Evolutionary conservation across 2,888 invertebrate species (phyloP), one percentile per base, ranked within the genome.

Genomic region (Athalia cordata): DNA sequence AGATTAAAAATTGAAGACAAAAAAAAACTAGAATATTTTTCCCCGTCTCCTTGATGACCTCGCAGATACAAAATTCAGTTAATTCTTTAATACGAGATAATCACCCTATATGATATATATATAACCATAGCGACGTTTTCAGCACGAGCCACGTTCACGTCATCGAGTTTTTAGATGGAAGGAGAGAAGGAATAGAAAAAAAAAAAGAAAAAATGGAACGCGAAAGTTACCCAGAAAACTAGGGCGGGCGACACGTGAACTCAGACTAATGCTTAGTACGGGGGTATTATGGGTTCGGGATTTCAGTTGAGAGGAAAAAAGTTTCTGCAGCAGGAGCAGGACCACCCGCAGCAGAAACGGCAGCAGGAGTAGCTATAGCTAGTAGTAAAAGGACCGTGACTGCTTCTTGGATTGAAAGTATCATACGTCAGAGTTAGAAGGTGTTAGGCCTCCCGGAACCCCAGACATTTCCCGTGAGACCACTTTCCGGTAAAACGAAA

Each of bases 401-500:
- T 57, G 70, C 29, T 29, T 70, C 72, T 47, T 43, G 57, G 72
- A 59, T 72, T 72, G 72, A 72, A 57, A 72, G 72, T 72, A 72
- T 57, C 72, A 72, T 72, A 72, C 72, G 72, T 72, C 72, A 72
- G 72, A 72, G 72, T 72, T 72, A 72, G 72, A 13, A 47, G 72
- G 72, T 72, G 72, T 72, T 59, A 72, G 52, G 47, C 72, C 29
- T 59, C 45, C 57, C 72, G 57, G 72, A 72, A 72, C 57, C 72
- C 45, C 13, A 57, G 59, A 15, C 57, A 59, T 72, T 59, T 72
- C 72, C 72, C 57, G 59, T n/a, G 47, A 47, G 72, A 72, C 72
- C 72, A 72, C 72, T 72, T 43, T n/a, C 72, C 59, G 57, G 47
- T 72, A 57, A 72, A 72, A 72, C 72, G 59, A 43, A 57, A 47